A percentile compares a stretch with the other conserved stretches of the same genome.
Evolutionary conservation across 2,113 vertebrate genomes (phyloP).

Genomic region (Morone chrysops): DNA sequence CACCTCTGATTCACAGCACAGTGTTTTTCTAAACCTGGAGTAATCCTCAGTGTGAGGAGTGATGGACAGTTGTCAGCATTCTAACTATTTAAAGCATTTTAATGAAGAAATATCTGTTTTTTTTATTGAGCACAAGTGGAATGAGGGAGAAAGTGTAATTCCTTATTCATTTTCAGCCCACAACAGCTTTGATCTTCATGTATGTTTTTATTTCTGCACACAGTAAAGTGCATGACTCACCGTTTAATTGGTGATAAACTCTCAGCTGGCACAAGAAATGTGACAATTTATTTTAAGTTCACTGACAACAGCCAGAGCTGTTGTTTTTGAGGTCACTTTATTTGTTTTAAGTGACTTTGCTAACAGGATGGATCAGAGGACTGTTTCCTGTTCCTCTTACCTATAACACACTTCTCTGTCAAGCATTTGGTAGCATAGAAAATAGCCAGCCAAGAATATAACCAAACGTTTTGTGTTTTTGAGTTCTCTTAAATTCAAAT

Average conservation of each 20-base stretch:
- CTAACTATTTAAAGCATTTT: constrained; percentile 27
- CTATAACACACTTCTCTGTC: constrained; percentile 27
- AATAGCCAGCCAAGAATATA: not conserved
- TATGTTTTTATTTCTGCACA: not conserved
- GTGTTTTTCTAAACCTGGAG: not conserved
- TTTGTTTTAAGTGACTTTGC: not conserved
- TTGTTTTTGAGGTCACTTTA: not conserved
- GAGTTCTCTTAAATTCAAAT: not conserved
- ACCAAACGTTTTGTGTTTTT: too few species aligned
- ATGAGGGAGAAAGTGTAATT: not conserved
- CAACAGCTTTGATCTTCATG: not conserved
- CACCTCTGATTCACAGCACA: constrained; percentile 50
- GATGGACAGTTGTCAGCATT: constrained; percentile 4
- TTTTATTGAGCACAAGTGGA: not conserved
- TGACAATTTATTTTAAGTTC: not conserved
- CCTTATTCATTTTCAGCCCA: constrained; percentile 19
- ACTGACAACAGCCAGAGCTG: not conserved
- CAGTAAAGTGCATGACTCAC: not conserved
- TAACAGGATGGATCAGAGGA: not conserved
- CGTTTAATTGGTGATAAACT: not conserved
- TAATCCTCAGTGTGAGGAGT: not conserved
- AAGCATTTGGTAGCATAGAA: constrained; percentile 7
- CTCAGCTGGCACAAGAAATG: too few species aligned
- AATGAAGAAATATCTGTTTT: not conserved
- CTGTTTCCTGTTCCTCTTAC: constrained; percentile 44